Conservation (phyloP, 2,888 invertebrate species). For the Drosophila ustulata region DNA sequence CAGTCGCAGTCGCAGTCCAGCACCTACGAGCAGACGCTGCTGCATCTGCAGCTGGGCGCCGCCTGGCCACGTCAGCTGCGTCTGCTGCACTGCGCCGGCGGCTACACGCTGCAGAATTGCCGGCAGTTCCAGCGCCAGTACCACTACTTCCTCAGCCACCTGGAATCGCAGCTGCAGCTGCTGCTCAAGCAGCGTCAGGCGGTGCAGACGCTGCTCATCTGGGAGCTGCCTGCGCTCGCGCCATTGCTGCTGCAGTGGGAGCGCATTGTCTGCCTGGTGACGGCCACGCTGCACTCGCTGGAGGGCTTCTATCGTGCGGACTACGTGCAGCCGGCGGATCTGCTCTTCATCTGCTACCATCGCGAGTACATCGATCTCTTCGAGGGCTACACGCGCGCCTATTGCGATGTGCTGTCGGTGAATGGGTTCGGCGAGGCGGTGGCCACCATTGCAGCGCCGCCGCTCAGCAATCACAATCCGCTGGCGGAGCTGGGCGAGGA, state of each 20-base stretch:
- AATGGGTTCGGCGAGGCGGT: conserved; percentile 90
- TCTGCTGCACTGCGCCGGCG: conserved; percentile 73
- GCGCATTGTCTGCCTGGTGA: conserved; percentile 89
- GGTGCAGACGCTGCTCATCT: conserved; percentile 57
- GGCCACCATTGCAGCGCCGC: conserved; percentile 86
- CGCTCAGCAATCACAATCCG: conserved; percentile 49
- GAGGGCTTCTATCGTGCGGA: conserved; percentile 89
- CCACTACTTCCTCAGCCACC: conserved; percentile 69
- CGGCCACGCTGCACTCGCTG: conserved; percentile 89
- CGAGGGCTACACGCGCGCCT: conserved; percentile 89
- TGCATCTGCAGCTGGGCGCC: conserved; percentile 73
- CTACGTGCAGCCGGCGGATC: conserved; percentile 88
- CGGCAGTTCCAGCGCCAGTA: conserved; percentile 77
- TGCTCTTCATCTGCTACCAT: conserved; percentile 89
- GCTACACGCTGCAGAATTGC: conserved; percentile 78
- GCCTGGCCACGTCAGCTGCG: conserved; percentile 72
- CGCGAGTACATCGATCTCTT: conserved; percentile 90
- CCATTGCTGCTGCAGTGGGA: conserved; percentile 88
- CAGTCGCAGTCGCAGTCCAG: conserved; percentile 57
- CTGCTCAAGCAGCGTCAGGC: conserved; percentile 71
- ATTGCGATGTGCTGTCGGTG: conserved; percentile 90
- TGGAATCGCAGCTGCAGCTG: conserved; percentile 78
- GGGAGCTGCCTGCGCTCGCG: conserved; percentile 55
- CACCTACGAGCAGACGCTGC: conserved; percentile 69
- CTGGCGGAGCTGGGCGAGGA: conserved; percentile 63